phyloP scores from a whole-genome alignment of 2,888 invertebrate species.

The Gortyna flavago region DNA sequence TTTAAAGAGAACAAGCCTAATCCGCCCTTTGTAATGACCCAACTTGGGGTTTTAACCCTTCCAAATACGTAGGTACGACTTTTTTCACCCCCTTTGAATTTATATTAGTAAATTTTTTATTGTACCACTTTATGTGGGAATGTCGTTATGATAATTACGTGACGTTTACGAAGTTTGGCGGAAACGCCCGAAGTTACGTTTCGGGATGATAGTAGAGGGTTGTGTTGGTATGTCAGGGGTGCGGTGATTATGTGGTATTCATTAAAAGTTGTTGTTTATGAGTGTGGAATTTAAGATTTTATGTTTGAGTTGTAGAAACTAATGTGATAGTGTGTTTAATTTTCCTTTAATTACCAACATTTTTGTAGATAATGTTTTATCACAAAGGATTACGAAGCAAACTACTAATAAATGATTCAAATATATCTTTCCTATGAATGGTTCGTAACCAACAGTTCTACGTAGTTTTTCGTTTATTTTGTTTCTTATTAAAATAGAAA shows the following conservation, averaged over 20 bases:
- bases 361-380: neutral
- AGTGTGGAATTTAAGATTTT: constrained; percentile 11
- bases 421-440: neutral
- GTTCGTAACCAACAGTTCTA: too few species aligned
- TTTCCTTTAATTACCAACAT: neutral
- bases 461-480: too few species aligned
- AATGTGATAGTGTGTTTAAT: neutral
- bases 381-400: neutral
- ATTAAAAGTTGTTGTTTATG: constrained; percentile 58
- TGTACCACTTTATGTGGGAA: constrained; percentile 57
- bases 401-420: neutral
- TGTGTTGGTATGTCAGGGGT: constrained; percentile 28
- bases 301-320: constrained; percentile 17
- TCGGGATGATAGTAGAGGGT: constrained; percentile 43
- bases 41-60: constrained; percentile 72
- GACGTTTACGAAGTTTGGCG: constrained; percentile 53
- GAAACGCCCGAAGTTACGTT: constrained; percentile 52
- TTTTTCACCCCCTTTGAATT: constrained; percentile 71
- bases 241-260: constrained; percentile 45
- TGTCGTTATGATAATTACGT: constrained; percentile 60
- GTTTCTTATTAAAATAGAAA: neutral
- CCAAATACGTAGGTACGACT: constrained; percentile 59
- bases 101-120: constrained; percentile 69
- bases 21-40: constrained; percentile 76
- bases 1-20: constrained; percentile 78